These are phyloP conservation scores for Silvanus unidentatus DNA, from an alignment of 2,888 invertebrate genomes.

Conservation along the genomic window DNA sequence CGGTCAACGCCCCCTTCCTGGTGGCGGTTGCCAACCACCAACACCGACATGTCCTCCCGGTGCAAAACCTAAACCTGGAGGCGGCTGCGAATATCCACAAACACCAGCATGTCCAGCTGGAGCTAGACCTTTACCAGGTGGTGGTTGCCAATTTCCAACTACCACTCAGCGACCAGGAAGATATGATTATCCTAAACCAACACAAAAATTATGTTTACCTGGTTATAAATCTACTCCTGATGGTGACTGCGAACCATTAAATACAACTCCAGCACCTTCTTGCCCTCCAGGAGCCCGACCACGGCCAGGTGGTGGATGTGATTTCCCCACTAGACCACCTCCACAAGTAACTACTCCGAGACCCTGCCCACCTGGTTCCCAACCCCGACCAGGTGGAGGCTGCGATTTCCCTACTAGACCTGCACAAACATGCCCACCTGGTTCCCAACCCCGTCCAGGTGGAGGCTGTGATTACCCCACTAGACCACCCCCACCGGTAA, in stretches of 20 bases:
- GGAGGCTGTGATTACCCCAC: conserved; percentile 7
- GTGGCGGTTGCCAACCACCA: conserved; percentile 1
- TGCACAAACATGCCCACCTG: conserved; percentile 1
- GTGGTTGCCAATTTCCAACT: conserved; percentile 16
- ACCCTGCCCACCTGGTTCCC: conserved; percentile 17
- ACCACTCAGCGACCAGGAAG: conserved; percentile 4
- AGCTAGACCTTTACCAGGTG: conserved; percentile 15
- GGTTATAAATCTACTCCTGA: conserved; percentile 8
- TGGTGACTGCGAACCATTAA: conserved; percentile 1
- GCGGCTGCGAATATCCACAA: conserved; percentile 20
- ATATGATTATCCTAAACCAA: too few species aligned
- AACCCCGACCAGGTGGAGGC: conserved; percentile 4
- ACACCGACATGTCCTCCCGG: conserved; percentile 2
- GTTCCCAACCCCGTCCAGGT: conserved; percentile 7
- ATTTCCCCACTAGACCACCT: not conserved
- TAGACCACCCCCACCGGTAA: not conserved
- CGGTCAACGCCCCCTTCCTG: conserved; percentile 8
- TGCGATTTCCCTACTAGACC: not conserved
- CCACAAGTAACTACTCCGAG: conserved; percentile 7
- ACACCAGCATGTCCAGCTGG: conserved; percentile 9
- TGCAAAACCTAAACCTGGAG: conserved; percentile 34
- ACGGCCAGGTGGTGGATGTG: not conserved
- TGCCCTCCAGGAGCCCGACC: not conserved
- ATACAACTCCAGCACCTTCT: too few species aligned
- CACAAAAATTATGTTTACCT: conserved; percentile 18